These are phyloP conservation scores for Eidolon helvum DNA, from an alignment of 2,113 vertebrate species.

Conservation along the genomic window DNA sequence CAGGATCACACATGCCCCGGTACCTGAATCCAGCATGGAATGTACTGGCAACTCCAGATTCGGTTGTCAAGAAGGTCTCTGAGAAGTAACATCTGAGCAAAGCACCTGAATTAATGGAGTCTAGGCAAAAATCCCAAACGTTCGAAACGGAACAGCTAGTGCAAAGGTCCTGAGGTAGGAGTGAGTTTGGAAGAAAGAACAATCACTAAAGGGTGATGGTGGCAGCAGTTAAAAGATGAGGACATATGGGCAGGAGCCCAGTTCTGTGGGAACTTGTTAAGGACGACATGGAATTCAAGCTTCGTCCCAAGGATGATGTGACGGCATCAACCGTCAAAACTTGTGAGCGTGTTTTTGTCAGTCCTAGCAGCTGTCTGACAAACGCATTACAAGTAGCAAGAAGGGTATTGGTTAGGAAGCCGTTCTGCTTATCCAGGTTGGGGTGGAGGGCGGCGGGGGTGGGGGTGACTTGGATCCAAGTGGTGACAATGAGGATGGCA, in stretches of 20 bases:
- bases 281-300: no score
- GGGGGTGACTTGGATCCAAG: not conserved
- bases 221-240: fast-evolving
- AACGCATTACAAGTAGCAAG: not conserved
- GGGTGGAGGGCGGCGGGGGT: no score
- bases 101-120: not conserved
- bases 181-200: not conserved
- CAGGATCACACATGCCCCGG: not conserved
- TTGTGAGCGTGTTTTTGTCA: not conserved
- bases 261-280: no score
- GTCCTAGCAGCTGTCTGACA: not conserved
- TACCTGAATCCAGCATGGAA: not conserved
- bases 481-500: no score
- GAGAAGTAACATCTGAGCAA: not conserved
- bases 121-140: not conserved
- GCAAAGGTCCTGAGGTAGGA: not conserved
- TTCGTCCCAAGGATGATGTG: not conserved
- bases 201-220: not conserved
- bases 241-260: not conserved
- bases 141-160: not conserved
- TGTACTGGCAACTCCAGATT: not conserved
- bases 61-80: not conserved
- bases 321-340: not conserved
- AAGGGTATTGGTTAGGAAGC: not conserved
- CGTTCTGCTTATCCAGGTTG: no score